Conservation (phyloP, 2,113 vertebrate species). For the Brienomyrus brachyistius region DNA sequence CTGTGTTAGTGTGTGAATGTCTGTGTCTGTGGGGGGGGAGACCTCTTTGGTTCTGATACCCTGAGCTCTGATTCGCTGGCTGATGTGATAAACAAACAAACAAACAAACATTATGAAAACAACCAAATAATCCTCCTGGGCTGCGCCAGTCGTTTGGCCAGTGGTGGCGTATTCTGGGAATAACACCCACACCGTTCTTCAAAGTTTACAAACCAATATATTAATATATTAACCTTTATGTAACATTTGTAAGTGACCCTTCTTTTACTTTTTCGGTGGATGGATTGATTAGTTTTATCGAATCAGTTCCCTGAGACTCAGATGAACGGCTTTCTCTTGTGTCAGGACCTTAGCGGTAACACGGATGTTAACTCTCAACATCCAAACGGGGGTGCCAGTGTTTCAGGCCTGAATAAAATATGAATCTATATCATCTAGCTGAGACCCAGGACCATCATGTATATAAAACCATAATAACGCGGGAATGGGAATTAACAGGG, state of each 20-base stretch:
- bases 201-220: slow-evolving; percentile 11
- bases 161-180: not conserved
- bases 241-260: slow-evolving; percentile 8
- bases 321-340: too few species aligned
- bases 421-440: not conserved
- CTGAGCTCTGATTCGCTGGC: not conserved
- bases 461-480: not conserved
- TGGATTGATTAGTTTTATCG: slow-evolving; percentile 15
- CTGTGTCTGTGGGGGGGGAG: not conserved
- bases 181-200: not conserved
- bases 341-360: not conserved
- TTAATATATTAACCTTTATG: slow-evolving; percentile 17
- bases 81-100: not conserved
- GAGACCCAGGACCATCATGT: not conserved
- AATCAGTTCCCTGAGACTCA: not conserved
- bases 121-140: not conserved
- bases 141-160: not conserved
- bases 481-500: not conserved
- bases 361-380: not conserved
- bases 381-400: not conserved
- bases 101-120: not conserved
- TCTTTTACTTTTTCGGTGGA: not conserved
- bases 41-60: not conserved
- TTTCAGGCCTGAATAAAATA: not conserved
- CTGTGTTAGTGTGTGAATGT: not conserved